Base-by-base conservation (phyloP, 1,140 invertebrate genomes). In the Zaprionus inermis region DNA sequence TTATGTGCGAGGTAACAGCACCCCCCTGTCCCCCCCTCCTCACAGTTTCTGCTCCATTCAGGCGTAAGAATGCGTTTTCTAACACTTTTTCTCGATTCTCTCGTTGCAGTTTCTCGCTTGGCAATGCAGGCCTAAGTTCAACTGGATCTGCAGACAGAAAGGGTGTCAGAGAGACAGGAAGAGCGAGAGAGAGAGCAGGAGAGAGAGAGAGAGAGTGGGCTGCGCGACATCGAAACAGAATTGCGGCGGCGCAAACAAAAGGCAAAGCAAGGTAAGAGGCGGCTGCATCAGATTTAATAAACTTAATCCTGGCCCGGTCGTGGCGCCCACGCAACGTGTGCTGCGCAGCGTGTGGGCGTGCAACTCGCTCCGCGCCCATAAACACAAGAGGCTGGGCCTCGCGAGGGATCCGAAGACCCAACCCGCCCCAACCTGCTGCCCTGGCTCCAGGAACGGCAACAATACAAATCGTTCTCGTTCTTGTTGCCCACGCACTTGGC, bases 391-490 rank as follows among this genome's bases (percentile, higher is more conserved):
- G 11, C 60, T 18, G 16, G 61, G 16, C 14, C 20, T 30, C 51
- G 11, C 60, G 49, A 20, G 46, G 30, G 11, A 38, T 5, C 32
- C 49, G 10, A 49, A 46, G 7, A 16, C 36, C 14, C 22, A 24
- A 24, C 12, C 36, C 14, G 1, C 32, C 7, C 32, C 30, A 32
- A 1, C 14, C n/a, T n/a, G 5, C 5, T 6, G 6, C 14, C n/a
- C 14, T 9, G 5, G n/a, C 16, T 0, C 10, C 7, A 3, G 20
- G 20, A 46, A 46, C 22, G 7, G 34, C 32, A 63, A 74, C 38
- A 74, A 72, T 67, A 72, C 71, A 57, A 70, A 74, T 70, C 67
- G 72, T 44, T 44, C 38, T 44, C 38, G n/a, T 49, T 73, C 55
- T 52, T 24, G 38, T 38, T 52, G 66, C 52, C 58, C 67, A 70